Evolutionary conservation across 2,797 vertebrate genomes (phyloP), one percentile per base, ranked within the genome.

Genomic region (Sebastes umbrosus): DNA sequence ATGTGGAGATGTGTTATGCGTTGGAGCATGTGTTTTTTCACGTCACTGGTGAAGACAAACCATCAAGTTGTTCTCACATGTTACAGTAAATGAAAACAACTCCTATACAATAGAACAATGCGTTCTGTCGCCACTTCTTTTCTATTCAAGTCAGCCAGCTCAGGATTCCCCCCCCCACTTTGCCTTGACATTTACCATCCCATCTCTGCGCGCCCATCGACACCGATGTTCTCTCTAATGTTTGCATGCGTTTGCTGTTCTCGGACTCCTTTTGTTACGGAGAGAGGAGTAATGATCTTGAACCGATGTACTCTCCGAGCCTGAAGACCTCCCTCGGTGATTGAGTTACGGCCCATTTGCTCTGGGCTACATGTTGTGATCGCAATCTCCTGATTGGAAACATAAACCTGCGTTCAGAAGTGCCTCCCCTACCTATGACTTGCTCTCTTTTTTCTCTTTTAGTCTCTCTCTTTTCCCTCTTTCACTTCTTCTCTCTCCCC

Each of bases 321-420:
- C 74, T 55, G 58, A 68, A 82, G 89, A 87, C 90, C 90, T 91
- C 91, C 85, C 82, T 82, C 74, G 1, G 88, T 82, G 86, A 84
- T 81, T 80, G 75, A 75, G 89, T 87, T 87, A 83, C 57, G 88
- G 82, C 84, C 83, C 91, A 94, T 91, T 94, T 92, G 88, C 84
- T 84, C 50, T 59, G 69, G 83, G 77, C 80, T 87, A 55, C 86
- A 79, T 82, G 89, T 91, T 83, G 70, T 82, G 91, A 94, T 90
- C 75, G 12, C 74, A 75, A 90, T 92, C 93, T 93, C 75, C 73
- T 91, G 86, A 91, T 92, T 92, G 87, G 74, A 88, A 91, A 87
- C 83, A 85, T 84, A 90, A 90, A 92, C 85, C 79, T 73, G 84
- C 39, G 24, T 70, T 82, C 50, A 82, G 63, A 75, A 70, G 57